Percentiles rank a stretch among this genome's conserved stretches.
phyloP scores from a whole-genome alignment of 2,797 vertebrate species.

The Tangara arthus region DNA sequence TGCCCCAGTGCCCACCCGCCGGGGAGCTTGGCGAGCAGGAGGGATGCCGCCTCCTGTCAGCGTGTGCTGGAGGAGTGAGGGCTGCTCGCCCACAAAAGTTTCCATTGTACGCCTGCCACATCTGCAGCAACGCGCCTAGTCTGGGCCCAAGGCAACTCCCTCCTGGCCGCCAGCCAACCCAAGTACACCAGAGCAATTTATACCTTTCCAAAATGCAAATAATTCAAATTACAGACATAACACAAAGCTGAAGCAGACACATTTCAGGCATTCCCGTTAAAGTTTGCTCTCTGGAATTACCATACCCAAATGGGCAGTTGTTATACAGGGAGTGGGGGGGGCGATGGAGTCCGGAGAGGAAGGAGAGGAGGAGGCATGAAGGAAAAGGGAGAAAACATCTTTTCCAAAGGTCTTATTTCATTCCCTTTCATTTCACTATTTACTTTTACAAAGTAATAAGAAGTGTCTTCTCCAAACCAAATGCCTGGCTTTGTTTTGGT shows the following conservation, averaged over 20 bases:
- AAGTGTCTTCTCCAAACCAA: slow-evolving; percentile 29
- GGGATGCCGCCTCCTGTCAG: slow-evolving; percentile 75
- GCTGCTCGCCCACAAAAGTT: slow-evolving; percentile 85
- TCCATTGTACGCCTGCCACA: slow-evolving; percentile 83
- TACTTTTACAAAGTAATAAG: slow-evolving; percentile 25
- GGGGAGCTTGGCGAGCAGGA: slow-evolving; percentile 66
- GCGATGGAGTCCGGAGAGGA: not conserved
- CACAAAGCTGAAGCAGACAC: slow-evolving; percentile 72
- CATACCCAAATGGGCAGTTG: slow-evolving; percentile 53
- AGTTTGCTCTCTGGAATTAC: slow-evolving; percentile 54
- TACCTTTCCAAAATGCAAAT: slow-evolving; percentile 79
- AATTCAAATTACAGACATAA: slow-evolving; percentile 75
- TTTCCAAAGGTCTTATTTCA: slow-evolving; percentile 46
- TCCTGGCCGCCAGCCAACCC: slow-evolving; percentile 64
- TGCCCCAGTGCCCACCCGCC: slow-evolving; percentile 10
- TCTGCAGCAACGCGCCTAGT: slow-evolving; percentile 81
- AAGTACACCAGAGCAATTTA: slow-evolving; percentile 74
- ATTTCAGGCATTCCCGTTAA: slow-evolving; percentile 74
- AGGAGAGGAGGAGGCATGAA: slow-evolving; percentile 10
- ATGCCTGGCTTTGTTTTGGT: not conserved
- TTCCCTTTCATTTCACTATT: slow-evolving; percentile 32
- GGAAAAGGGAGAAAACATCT: slow-evolving; percentile 15
- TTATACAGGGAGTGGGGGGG: not conserved
- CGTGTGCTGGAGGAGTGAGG: slow-evolving; percentile 72
- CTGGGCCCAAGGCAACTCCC: slow-evolving; percentile 73